Evolutionary conservation across 2,888 invertebrate genomes (phyloP).

Genomic region (Neoaliturus tenellus): DNA sequence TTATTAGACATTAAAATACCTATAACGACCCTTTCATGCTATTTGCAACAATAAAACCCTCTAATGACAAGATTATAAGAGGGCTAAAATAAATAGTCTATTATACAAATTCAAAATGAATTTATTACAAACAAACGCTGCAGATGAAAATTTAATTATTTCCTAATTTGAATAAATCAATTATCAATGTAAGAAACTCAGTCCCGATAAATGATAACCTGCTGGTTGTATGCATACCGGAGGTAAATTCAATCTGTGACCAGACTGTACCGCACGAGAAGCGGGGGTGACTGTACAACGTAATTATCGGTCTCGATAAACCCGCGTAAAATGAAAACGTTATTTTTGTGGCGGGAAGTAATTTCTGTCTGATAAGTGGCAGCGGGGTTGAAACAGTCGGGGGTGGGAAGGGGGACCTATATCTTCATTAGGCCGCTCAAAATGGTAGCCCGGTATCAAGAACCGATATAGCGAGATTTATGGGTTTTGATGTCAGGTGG

Average conservation of each 20-base stretch:
- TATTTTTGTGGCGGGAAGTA: constrained; percentile 50
- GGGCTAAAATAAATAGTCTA: too few relatives aligned
- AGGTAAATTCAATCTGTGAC: constrained; percentile 1
- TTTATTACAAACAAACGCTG: too few relatives aligned
- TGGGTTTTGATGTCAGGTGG: constrained; percentile 31
- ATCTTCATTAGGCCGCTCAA: constrained; percentile 44
- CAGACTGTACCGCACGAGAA: constrained; percentile 10
- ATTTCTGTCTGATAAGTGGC: constrained; percentile 37
- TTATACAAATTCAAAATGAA: too few relatives aligned
- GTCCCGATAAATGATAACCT: too few relatives aligned
- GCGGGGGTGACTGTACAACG: constrained; percentile 22
- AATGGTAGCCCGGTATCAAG: constrained; percentile 46
- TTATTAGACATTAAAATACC: too few relatives aligned
- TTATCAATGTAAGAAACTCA: too few relatives aligned
- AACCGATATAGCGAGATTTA: constrained; percentile 50
- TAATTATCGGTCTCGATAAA: constrained; percentile 44
- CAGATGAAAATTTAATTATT: too few relatives aligned
- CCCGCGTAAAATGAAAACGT: constrained; percentile 45
- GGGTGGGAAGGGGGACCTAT: constrained; percentile 4
- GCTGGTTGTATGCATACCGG: too few relatives aligned
- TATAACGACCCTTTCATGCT: too few relatives aligned
- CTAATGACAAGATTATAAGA: too few relatives aligned
- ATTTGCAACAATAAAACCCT: too few relatives aligned
- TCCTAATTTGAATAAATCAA: too few relatives aligned
- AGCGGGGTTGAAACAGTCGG: background rate